Conservation (phyloP, 2,797 vertebrate genomes). For the Tympanoctomys barrerae region DNA sequence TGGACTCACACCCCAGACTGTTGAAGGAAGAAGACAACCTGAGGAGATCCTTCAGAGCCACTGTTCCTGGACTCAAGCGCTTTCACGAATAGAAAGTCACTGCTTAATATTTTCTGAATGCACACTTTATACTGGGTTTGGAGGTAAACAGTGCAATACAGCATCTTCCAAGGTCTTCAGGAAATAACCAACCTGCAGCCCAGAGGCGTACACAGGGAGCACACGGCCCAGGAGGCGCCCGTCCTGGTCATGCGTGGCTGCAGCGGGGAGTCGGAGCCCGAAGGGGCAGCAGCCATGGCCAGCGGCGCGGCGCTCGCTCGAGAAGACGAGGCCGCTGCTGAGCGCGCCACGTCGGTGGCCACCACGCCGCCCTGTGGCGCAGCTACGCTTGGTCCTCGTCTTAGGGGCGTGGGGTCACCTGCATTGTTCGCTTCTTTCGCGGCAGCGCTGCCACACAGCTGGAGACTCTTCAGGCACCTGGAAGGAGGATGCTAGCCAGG, state of each 20-base stretch:
- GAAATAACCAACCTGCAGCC: not conserved
- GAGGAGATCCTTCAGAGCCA: not conserved
- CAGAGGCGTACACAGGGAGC: not conserved
- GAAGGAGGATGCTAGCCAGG: not conserved
- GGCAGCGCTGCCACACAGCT: not conserved
- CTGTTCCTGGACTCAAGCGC: not conserved
- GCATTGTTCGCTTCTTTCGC: not conserved
- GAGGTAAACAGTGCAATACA: not conserved
- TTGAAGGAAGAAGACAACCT: not conserved
- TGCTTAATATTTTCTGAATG: conserved; percentile 31
- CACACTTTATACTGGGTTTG: not conserved
- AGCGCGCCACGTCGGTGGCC: not conserved
- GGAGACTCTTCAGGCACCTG: not conserved
- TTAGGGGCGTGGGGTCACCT: not conserved
- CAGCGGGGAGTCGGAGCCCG: not conserved
- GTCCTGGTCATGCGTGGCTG: not conserved
- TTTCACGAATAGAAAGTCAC: conserved; percentile 34
- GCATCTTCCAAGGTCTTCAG: not conserved
- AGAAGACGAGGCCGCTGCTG: not conserved
- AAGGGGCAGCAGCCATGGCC: not conserved
- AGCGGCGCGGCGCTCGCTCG: not conserved
- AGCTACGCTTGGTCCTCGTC: not conserved
- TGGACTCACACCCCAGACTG: not conserved
- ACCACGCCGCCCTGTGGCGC: not conserved
- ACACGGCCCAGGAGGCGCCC: not conserved